These are phyloP conservation scores for Eufriesea mexicana DNA, from an alignment of 1,140 invertebrate genomes.

Conservation along the genomic window DNA sequence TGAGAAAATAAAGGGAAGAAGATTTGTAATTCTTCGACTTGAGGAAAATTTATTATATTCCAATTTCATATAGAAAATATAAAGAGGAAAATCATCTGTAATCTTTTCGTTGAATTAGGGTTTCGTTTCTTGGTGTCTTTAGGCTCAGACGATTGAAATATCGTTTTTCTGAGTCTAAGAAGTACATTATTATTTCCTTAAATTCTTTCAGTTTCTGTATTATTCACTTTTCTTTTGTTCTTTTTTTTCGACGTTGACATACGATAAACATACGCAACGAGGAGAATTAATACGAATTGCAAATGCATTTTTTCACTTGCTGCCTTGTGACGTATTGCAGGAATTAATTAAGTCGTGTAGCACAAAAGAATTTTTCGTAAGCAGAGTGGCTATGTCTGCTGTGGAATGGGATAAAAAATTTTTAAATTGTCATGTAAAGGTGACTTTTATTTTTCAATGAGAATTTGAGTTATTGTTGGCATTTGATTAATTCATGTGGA, in stretches of 20 bases:
- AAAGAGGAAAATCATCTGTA: too few relatives aligned
- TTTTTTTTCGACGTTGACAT: not conserved
- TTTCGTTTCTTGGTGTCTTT: too few relatives aligned
- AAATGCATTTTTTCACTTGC: conserved; percentile 3
- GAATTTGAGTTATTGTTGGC: not conserved
- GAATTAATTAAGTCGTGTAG: too few relatives aligned
- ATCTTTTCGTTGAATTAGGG: too few relatives aligned
- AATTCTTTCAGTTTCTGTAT: not conserved
- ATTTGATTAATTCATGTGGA: not conserved
- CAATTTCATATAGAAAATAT: too few relatives aligned
- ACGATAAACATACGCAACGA: not conserved
- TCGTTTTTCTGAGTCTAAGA: not conserved
- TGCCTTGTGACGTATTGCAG: not conserved
- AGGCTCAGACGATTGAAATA: too few relatives aligned
- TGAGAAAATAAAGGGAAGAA: too few relatives aligned
- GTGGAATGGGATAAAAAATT: not conserved
- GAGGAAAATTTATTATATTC: too few relatives aligned
- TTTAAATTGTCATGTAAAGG: not conserved
- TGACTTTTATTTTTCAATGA: not conserved
- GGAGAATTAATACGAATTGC: not conserved
- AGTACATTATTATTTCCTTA: not conserved
- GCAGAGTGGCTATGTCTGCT: not conserved
- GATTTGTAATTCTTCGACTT: too few relatives aligned
- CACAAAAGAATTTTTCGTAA: not conserved
- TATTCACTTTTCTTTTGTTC: not conserved